Conservation (phyloP, 2,888 invertebrate genomes). For the Carpatolechia fugitivella region DNA sequence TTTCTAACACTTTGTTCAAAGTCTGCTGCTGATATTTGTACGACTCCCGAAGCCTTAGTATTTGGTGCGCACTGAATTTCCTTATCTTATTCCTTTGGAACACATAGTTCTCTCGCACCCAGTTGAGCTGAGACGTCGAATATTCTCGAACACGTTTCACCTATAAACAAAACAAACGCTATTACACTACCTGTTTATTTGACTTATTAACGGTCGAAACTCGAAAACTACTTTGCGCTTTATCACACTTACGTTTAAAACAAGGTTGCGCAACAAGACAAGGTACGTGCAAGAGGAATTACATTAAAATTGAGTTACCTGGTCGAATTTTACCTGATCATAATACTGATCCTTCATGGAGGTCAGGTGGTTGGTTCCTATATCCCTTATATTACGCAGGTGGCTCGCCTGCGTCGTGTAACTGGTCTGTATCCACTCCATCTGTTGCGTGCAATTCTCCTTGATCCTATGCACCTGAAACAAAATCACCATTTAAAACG, state of each 20-base stretch:
- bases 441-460: conserved; percentile 95
- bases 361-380: conserved; percentile 92
- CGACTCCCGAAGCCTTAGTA: conserved; percentile 92
- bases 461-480: conserved; percentile 90
- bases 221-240: conserved; percentile 1
- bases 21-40: conserved; percentile 98
- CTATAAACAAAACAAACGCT: conserved; percentile 68
- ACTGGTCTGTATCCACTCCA: conserved; percentile 95
- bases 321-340: conserved; percentile 85
- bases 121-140: conserved; percentile 93
- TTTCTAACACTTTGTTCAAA: conserved; percentile 95
- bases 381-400: conserved; percentile 92
- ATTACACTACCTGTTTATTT: conserved; percentile 1
- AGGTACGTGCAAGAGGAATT: conserved; percentile 1
- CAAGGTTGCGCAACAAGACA: neutral
- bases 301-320: conserved; percentile 5
- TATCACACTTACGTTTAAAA: neutral
- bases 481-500: conserved; percentile 8
- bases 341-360: conserved; percentile 94
- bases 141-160: conserved; percentile 95
- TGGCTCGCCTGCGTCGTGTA: conserved; percentile 93
- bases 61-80: conserved; percentile 96
- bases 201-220: neutral
- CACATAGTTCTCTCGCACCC: conserved; percentile 97
- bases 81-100: conserved; percentile 96